These are phyloP conservation scores for Hippopotamus amphibius DNA, from an alignment of 2,113 vertebrate species.

Conservation along the genomic window DNA sequence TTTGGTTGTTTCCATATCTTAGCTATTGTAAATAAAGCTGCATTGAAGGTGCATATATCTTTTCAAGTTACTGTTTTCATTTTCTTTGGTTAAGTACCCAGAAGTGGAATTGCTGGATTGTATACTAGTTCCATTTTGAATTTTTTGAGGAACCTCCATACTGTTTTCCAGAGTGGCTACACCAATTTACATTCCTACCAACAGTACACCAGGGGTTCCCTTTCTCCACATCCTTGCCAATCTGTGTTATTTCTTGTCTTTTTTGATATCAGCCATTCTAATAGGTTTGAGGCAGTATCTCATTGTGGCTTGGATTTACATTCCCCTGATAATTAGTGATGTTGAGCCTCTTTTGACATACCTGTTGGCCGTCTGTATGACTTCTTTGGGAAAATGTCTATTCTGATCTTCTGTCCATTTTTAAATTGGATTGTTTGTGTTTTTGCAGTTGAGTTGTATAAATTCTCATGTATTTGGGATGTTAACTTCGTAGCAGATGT, in stretches of 20 bases:
- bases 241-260: too few relatives aligned
- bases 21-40: background rate
- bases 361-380: background rate
- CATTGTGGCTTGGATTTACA: too few relatives aligned
- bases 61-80: background rate
- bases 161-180: too few relatives aligned
- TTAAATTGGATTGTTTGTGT: background rate
- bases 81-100: background rate
- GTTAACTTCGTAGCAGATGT: background rate
- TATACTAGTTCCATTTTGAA: too few relatives aligned
- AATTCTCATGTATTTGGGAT: background rate
- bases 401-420: background rate
- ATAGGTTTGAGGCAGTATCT: too few relatives aligned
- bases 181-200: too few relatives aligned
- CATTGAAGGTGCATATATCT: background rate
- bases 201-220: too few relatives aligned
- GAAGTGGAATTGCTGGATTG: background rate
- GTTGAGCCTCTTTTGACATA: background rate
- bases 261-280: too few relatives aligned
- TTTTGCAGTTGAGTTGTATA: background rate
- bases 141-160: too few relatives aligned
- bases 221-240: too few relatives aligned
- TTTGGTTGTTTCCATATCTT: background rate
- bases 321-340: background rate
- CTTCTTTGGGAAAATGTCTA: background rate